Percentiles rank a stretch among this genome's conserved stretches.
phyloP scores from a whole-genome alignment of 30 jellyfish, hydroid and myxozoan species.

The Rhopilema esculentum region DNA sequence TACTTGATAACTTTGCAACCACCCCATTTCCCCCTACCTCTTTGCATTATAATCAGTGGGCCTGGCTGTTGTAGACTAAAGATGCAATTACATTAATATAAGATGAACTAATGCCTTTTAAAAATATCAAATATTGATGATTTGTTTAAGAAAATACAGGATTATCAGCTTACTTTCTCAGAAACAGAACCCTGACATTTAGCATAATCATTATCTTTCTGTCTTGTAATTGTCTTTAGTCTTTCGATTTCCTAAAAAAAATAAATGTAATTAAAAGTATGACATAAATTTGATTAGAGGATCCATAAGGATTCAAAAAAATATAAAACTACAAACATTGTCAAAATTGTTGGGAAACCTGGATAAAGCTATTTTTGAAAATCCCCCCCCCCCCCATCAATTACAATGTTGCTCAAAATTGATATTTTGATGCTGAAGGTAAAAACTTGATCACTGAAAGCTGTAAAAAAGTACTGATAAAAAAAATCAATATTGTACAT shows the following conservation, averaged over 20 bases:
- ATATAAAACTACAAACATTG: background rate
- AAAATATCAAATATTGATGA: background rate
- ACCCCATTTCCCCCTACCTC: too few species aligned
- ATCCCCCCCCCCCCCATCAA: too few species aligned
- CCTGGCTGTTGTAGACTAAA: too few species aligned
- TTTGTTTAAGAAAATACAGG: background rate
- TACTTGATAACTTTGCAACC: too few species aligned
- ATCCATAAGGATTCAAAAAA: background rate
- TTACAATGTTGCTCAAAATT: too few species aligned
- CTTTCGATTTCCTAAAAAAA: conserved; percentile 76
- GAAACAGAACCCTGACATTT: conserved; percentile 37
- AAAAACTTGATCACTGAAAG: too few species aligned
- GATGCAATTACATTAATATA: background rate
- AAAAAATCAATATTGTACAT: too few species aligned
- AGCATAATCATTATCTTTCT: conserved; percentile 67
- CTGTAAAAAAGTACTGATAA: too few species aligned
- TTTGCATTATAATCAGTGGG: too few species aligned
- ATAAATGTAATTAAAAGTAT: background rate
- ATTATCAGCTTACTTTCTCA: conserved; percentile 53
- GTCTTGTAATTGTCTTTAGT: conserved; percentile 58
- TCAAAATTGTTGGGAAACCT: too few species aligned
- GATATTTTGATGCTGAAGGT: too few species aligned
- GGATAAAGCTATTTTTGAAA: too few species aligned
- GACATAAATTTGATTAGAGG: background rate
- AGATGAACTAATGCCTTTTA: background rate